Evolutionary conservation across 2,113 vertebrate species (phyloP).

Genomic region (Malaclemys terrapin): DNA sequence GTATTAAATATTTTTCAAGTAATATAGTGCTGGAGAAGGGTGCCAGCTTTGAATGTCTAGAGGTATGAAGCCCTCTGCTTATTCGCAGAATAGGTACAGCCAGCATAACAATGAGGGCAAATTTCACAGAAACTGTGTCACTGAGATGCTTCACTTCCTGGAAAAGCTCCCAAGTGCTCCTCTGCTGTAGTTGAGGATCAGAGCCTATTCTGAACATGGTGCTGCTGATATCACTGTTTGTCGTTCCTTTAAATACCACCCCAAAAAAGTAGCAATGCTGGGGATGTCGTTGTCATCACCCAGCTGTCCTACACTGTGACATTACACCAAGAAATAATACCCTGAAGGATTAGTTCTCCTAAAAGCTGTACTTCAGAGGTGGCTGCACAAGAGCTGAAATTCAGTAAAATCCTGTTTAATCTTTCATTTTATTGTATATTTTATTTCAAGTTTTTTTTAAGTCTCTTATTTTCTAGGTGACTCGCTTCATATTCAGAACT

Average conservation of each 20-base stretch:
- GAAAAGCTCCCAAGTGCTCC: neutral
- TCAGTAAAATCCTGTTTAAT: accelerated
- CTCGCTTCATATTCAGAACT: neutral
- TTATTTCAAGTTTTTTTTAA: neutral
- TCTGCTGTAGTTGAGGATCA: neutral
- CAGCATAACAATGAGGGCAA: neutral
- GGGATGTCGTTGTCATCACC: neutral
- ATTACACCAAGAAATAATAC: neutral
- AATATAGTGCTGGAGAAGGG: neutral
- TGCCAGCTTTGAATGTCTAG: neutral
- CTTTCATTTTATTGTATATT: neutral
- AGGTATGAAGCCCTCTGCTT: neutral
- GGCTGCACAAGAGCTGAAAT: neutral
- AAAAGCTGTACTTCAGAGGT: neutral
- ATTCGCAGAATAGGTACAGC: accelerated
- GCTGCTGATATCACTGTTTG: neutral
- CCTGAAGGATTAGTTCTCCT: neutral
- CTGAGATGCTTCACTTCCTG: neutral
- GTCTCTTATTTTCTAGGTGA: neutral
- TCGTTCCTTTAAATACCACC: accelerated
- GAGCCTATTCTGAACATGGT: neutral
- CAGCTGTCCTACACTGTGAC: accelerated
- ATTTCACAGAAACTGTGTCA: neutral
- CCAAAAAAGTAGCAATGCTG: neutral
- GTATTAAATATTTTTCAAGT: neutral